Percentiles rank a stretch among this genome's conserved stretches.
These are phyloP conservation scores for Zootermopsis nevadensis DNA, from an alignment of 2,888 invertebrate genomes.

Conservation along the genomic window DNA sequence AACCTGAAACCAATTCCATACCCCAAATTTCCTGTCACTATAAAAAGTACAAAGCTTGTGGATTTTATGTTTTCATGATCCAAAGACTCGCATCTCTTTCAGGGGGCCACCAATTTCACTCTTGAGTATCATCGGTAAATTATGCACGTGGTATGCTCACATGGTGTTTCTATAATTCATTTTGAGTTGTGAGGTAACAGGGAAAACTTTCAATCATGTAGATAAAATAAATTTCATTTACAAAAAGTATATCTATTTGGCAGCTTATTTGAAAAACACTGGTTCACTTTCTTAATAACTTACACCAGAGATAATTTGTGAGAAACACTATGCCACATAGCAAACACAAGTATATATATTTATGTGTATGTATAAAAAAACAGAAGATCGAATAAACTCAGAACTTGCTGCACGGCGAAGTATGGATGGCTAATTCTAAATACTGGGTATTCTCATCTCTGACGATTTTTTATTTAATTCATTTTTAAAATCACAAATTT, in stretches of 20 bases:
- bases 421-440: constrained; percentile 31
- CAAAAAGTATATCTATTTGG: constrained; percentile 51
- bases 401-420: not conserved
- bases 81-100: constrained; percentile 29
- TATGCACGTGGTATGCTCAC: constrained; percentile 34
- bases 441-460: constrained; percentile 51
- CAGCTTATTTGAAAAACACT: constrained; percentile 48
- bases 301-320: constrained; percentile 13
- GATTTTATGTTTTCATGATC: constrained; percentile 42
- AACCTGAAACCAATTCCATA: constrained; percentile 46
- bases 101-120: not conserved
- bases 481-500: constrained; percentile 39
- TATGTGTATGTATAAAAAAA: constrained; percentile 7
- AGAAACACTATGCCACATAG: constrained; percentile 35
- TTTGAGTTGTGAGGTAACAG: constrained; percentile 34
- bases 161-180: constrained; percentile 24
- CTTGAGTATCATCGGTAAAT: constrained; percentile 6
- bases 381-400: constrained; percentile 17
- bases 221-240: constrained; percentile 53
- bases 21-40: constrained; percentile 45
- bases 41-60: constrained; percentile 52
- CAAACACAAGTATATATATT: constrained; percentile 28
- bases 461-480: constrained; percentile 45
- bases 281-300: constrained; percentile 31
- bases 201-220: constrained; percentile 45